These are phyloP conservation scores for Neoitamus cyanurus DNA, from an alignment of 2,888 invertebrate genomes.

Conservation along the genomic window DNA sequence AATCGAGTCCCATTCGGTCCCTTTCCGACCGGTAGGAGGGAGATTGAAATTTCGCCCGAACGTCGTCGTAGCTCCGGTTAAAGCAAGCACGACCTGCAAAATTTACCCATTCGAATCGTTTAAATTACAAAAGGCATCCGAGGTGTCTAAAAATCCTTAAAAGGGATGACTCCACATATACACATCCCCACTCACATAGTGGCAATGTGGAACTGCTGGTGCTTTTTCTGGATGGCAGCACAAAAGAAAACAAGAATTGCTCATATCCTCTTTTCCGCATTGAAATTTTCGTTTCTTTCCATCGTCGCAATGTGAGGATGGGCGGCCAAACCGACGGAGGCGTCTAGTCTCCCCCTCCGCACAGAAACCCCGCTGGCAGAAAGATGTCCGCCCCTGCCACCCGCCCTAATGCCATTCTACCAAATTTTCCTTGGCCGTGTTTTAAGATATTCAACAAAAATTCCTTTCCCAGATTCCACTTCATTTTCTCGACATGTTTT, in stretches of 20 bases:
- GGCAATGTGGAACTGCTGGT: neutral
- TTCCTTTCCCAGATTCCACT: constrained; percentile 22
- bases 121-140: constrained; percentile 2
- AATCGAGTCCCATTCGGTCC: neutral
- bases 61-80: neutral
- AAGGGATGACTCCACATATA: neutral
- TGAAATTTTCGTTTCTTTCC: neutral
- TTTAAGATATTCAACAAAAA: constrained; percentile 32
- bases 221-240: constrained; percentile 2
- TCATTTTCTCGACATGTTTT: constrained; percentile 28
- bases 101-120: neutral
- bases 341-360: neutral
- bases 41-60: neutral
- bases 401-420: neutral
- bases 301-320: neutral
- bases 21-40: neutral
- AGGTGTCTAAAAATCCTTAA: constrained; percentile 15
- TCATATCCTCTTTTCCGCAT: constrained; percentile 30
- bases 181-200: neutral
- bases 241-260: constrained; percentile 10
- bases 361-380: neutral
- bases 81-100: constrained; percentile 1
- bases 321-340: neutral
- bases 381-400: neutral
- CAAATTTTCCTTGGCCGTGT: constrained; percentile 1